Evolutionary conservation across 2,113 vertebrate genomes (phyloP), one percentile per base, ranked within the genome.

Genomic region (Megaptera novaeangliae): DNA sequence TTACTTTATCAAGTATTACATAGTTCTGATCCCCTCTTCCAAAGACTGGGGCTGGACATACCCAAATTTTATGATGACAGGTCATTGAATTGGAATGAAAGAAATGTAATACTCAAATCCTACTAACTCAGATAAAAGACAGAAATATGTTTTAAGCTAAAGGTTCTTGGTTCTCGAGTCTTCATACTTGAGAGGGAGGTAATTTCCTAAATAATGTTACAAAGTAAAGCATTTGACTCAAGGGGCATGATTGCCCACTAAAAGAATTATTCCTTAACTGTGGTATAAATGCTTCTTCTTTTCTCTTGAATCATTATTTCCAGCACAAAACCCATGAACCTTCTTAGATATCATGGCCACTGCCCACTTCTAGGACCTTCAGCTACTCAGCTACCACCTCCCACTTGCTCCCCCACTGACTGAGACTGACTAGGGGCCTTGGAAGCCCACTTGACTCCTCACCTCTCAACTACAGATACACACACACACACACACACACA

Each of bases 71-170:
- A 61, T 41, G 57, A 93, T 2, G 68, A 64, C 15, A 71, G 64
- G 52, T 97, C 81, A 75, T 52, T 49, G 77, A 41, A 57, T 59
- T 91, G 86, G 81, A 96, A 95, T 75, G 91, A 82, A 64, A 68
- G 31, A 69, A 94, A 93, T 72, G 39, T 80, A 75, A 81, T 75
- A 27, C 64, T 81, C 63, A 64, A 9, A 49, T 49, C 15, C n/a
- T 77, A 44, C 66, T 55, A 77, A 78, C 77, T 85, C 74, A 68
- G 89, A 71, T 61, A 75, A 85, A 41, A 64, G 6, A 46, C 34
- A 81, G 36, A 94, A 61, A 34, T 87, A 74, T 66, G 6, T 66
- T 61, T 39, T 17, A 95, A 63, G 44, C 41, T n/a, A 77, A 10
- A 66, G 52, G 49, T 39, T 75, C 61, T 83, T 59, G 31, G 41